Evolutionary conservation across 2,888 invertebrate species (phyloP), one percentile per base, ranked within the genome.

Genomic region (Diarsia rubi): DNA sequence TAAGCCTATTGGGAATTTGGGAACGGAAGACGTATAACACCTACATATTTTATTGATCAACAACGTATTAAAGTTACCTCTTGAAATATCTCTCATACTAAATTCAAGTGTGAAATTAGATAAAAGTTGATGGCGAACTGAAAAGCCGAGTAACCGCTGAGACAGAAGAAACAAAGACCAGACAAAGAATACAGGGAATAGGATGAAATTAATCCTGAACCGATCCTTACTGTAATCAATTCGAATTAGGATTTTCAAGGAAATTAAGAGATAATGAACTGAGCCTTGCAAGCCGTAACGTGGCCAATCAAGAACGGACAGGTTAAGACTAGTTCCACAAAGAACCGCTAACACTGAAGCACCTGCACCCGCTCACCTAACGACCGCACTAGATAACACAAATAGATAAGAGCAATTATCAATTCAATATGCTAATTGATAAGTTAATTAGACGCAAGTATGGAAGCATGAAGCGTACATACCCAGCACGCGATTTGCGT

Each of bases 371-470:
- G 52, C 79, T 65, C 19, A 52, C 42, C 57, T 54, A 24, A 65
- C 79, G 52, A 79, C 69, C 64, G 67, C 52, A 68, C 79, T 72
- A 68, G 82, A 88, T 84, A 79, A 80, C 79, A 82, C 69, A 78
- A 63, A 83, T 76, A 83, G 85, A 86, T 86, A 89, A 79, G 63
- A 44, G 37, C 78, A 88, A 87, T 87, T 88, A 89, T 88, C 85
- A 84, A 89, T 88, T 84, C 86, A 89, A 84, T 88, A 89, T 89
- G 88, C 81, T 90, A 90, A 91, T 90, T 90, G 84, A 89, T 89
- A 88, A 77, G 79, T 85, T 88, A 89, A 90, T 91, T 88, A 86
- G 80, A 83, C 64, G 71, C 24, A 76, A 83, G 75, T 76, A 79
- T 81, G 54, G 81, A 75, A 77, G 75, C 84, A 79, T 83, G 80